A percentile compares a stretch with the other conserved stretches of the same genome.
Conservation (phyloP, 2,113 vertebrate genomes). For the Eidolon helvum region DNA sequence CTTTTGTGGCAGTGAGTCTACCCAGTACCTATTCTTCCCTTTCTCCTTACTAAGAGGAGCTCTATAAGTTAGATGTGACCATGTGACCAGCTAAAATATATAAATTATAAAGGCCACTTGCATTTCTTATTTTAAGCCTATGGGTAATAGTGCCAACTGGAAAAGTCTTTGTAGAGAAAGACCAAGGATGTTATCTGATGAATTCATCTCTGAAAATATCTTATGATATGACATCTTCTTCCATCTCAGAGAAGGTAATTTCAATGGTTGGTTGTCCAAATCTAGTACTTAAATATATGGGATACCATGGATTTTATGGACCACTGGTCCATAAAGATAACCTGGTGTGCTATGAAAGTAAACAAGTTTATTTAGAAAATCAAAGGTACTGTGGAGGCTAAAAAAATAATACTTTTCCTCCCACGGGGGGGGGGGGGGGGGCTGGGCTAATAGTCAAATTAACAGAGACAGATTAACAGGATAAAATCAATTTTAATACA, state of each 20-base stretch:
- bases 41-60: background rate
- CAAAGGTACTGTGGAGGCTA: background rate
- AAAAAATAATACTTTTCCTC: too few relatives aligned
- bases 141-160: background rate
- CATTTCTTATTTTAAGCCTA: background rate
- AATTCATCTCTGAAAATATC: background rate
- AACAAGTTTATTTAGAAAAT: slow-evolving; percentile 12
- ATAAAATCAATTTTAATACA: too few relatives aligned
- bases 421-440: too few relatives aligned
- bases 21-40: background rate
- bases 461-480: too few relatives aligned
- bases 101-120: background rate
- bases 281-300: background rate
- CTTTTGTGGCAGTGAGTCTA: background rate
- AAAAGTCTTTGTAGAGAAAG: slow-evolving; percentile 6
- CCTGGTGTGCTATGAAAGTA: background rate
- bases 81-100: background rate
- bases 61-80: background rate
- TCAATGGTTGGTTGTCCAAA: background rate
- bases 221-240: background rate
- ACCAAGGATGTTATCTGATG: background rate
- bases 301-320: background rate
- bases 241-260: background rate
- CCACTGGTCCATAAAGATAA: background rate
- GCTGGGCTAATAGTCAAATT: too few relatives aligned